Conservation (phyloP, 2,888 invertebrate species). For the Cenopis cana region DNA sequence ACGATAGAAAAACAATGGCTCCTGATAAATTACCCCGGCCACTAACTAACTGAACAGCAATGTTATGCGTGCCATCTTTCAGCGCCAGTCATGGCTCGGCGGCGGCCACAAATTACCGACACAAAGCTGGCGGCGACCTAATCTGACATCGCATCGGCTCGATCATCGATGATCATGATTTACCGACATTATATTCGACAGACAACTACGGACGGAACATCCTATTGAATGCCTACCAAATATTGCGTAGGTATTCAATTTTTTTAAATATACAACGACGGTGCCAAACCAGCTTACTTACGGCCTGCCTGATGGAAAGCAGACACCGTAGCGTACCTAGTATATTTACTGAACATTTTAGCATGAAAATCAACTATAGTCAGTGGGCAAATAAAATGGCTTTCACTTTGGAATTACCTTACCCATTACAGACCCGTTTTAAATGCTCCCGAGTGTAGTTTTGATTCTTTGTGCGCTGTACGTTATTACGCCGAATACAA, state of each 20-base stretch:
- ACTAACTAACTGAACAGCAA: conserved; percentile 67
- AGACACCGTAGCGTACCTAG: no score
- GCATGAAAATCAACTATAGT: no score
- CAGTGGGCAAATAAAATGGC: no score
- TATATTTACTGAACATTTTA: no score
- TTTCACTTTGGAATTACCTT: no score
- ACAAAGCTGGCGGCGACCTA: conserved; percentile 78
- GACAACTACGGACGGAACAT: conserved; percentile 16
- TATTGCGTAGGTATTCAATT: background rate
- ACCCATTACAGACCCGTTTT: no score
- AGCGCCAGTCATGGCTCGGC: conserved; percentile 79
- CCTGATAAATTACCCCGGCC: conserved; percentile 68
- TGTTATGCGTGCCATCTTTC: conserved; percentile 65
- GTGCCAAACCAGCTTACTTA: no score
- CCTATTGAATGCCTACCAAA: background rate
- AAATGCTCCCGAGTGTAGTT: no score
- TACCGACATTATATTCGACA: conserved; percentile 67
- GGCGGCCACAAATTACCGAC: conserved; percentile 80
- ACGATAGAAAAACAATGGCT: conserved; percentile 66
- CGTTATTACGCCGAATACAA: no score
- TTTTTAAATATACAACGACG: no score
- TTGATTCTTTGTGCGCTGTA: no score
- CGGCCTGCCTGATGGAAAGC: no score
- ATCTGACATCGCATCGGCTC: conserved; percentile 81
- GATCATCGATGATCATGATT: conserved; percentile 83